Conservation (phyloP, 2,888 invertebrate species). For the Lepas anatifera region DNA sequence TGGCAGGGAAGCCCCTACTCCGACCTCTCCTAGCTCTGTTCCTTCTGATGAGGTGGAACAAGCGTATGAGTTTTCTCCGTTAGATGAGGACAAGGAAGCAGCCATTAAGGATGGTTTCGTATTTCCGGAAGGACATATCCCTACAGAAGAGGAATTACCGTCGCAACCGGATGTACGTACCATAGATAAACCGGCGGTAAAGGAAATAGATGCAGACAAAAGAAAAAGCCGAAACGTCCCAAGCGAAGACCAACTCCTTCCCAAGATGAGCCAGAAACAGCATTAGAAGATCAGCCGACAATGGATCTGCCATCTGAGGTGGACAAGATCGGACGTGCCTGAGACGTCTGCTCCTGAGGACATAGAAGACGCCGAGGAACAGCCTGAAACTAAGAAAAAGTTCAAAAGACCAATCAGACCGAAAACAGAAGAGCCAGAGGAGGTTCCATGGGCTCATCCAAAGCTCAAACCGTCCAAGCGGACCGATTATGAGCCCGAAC, state of each 20-base stretch:
- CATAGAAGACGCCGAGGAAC: background rate
- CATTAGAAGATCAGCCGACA: too few species aligned
- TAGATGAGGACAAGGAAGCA: too few species aligned
- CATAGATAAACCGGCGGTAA: too few species aligned
- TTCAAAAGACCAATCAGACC: background rate
- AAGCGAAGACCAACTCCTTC: slow-evolving; percentile 15
- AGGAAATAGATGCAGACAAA: background rate
- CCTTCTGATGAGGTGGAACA: too few species aligned
- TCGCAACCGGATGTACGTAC: background rate
- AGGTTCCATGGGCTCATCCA: background rate
- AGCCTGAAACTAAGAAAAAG: background rate
- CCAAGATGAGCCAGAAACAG: too few species aligned
- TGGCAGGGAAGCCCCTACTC: too few species aligned
- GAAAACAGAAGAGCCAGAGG: background rate
- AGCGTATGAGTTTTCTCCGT: too few species aligned
- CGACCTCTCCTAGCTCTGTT: too few species aligned
- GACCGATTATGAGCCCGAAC: too few species aligned
- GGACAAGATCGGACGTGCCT: background rate
- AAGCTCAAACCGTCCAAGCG: background rate
- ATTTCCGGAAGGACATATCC: slow-evolving; percentile 8
- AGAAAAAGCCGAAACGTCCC: slow-evolving; percentile 15
- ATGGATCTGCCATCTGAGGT: too few species aligned
- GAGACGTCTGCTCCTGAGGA: too few species aligned
- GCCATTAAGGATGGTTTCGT: too few species aligned
- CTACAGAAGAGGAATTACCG: background rate